Conservation (phyloP, 2,797 vertebrate genomes). For the Bryconaethiops microstoma region DNA sequence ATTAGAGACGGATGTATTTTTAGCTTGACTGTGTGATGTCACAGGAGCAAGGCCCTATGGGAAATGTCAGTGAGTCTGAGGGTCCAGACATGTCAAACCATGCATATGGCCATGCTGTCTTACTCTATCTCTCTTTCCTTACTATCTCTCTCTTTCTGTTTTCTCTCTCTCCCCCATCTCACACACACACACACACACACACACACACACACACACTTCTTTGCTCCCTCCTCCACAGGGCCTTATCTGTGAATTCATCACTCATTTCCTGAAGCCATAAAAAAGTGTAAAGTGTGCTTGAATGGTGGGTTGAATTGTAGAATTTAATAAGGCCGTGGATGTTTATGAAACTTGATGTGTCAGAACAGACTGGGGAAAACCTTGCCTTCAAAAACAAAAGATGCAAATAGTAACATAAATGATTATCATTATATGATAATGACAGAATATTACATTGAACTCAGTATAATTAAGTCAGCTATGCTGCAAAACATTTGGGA, state of each 20-base stretch:
- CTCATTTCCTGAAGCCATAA: conserved; percentile 18
- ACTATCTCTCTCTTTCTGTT: background rate
- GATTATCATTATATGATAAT: background rate
- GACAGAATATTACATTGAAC: background rate
- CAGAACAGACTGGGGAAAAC: background rate
- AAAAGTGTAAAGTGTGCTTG: background rate
- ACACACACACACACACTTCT: background rate
- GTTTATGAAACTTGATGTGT: conserved; percentile 3
- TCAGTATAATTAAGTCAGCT: background rate
- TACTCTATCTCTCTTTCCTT: background rate
- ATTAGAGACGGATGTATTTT: conserved; percentile 5
- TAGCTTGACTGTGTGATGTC: conserved; percentile 30
- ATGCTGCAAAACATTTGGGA: background rate
- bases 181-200: background rate
- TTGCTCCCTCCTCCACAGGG: conserved; percentile 1
- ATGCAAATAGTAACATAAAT: background rate
- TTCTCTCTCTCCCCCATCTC: background rate
- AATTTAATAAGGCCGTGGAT: background rate
- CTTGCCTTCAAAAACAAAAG: background rate
- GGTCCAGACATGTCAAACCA: conserved; percentile 38
- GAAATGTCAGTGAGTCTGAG: conserved; percentile 34
- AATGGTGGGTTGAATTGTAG: background rate
- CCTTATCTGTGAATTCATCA: conserved; percentile 36
- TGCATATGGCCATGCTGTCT: conserved; percentile 49
- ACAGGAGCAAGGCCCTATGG: conserved; percentile 31